phyloP scores from a whole-genome alignment of 2,888 invertebrate species.

The Scelioninae gen. 2 region DNA sequence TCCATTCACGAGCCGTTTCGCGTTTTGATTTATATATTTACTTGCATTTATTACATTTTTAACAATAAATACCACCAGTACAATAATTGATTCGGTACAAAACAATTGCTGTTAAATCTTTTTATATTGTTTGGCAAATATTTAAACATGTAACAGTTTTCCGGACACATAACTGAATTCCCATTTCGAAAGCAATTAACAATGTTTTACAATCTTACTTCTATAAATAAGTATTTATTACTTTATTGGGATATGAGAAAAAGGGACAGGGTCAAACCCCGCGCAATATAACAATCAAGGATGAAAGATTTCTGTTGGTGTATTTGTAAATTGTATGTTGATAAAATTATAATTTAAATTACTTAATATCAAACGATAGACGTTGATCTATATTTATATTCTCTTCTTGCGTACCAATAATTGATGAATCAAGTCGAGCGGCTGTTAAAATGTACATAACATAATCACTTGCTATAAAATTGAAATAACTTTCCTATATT shows the following conservation, averaged over 20 bases:
- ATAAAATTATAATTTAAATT: background rate
- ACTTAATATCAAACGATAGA: background rate
- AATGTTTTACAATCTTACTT: background rate
- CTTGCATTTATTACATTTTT: too few species aligned
- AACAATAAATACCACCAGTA: too few species aligned
- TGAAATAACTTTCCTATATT: conserved; percentile 2
- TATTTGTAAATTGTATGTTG: background rate
- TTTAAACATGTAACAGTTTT: too few species aligned
- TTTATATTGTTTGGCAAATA: too few species aligned
- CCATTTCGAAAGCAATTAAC: too few species aligned
- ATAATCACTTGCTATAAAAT: conserved; percentile 19
- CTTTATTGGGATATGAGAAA: background rate
- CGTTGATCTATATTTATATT: conserved; percentile 30
- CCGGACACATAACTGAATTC: too few species aligned
- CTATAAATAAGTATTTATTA: conserved; percentile 1
- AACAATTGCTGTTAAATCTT: too few species aligned
- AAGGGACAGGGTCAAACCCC: background rate
- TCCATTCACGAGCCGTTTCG: background rate
- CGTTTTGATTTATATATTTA: conserved; percentile 1
- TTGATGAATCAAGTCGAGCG: background rate
- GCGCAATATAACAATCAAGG: background rate
- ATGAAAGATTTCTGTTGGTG: background rate
- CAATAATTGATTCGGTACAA: too few species aligned
- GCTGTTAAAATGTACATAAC: conserved; percentile 6
- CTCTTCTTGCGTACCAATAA: conserved; percentile 19